Evolutionary conservation across 2,888 invertebrate genomes (phyloP).

Genomic region (Stomorhina lunata): DNA sequence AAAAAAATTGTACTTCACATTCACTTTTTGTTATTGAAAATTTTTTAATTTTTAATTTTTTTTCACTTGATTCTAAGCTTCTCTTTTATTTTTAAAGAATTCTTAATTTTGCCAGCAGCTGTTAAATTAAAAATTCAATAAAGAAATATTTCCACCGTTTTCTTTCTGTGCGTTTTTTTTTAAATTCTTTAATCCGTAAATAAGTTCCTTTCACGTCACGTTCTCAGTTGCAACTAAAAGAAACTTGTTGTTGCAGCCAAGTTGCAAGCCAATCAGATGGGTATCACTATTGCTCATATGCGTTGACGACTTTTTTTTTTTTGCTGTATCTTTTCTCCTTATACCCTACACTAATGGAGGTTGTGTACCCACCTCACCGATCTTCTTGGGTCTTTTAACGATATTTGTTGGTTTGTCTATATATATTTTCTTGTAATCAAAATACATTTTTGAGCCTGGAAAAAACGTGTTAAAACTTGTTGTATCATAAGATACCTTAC

Average conservation of each 20-base stretch:
- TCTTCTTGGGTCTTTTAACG: background rate
- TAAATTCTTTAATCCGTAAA: constrained; percentile 54
- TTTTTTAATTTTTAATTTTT: too few species aligned
- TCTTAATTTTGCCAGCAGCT: background rate
- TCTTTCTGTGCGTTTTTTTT: background rate
- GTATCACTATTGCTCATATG: constrained; percentile 40
- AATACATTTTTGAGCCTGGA: too few species aligned
- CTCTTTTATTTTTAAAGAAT: background rate
- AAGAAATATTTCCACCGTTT: background rate
- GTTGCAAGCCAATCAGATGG: constrained; percentile 56
- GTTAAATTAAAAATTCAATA: background rate
- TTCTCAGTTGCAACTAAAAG: constrained; percentile 60
- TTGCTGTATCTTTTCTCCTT: constrained; percentile 34
- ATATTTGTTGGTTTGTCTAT: too few species aligned
- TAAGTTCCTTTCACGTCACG: constrained; percentile 59
- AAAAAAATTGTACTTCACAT: too few species aligned
- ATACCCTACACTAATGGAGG: too few species aligned
- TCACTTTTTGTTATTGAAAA: too few species aligned
- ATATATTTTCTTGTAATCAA: too few species aligned
- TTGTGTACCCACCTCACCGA: too few species aligned
- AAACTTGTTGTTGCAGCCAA: constrained; percentile 60
- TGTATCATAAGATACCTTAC: too few species aligned
- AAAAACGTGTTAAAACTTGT: too few species aligned
- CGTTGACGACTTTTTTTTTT: constrained; percentile 53
- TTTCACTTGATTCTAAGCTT: background rate